A percentile compares a stretch with the other conserved stretches of the same genome.
These are phyloP conservation scores for Drosophila niveifrons DNA, from an alignment of 2,888 invertebrate genomes.

Conservation along the genomic window DNA sequence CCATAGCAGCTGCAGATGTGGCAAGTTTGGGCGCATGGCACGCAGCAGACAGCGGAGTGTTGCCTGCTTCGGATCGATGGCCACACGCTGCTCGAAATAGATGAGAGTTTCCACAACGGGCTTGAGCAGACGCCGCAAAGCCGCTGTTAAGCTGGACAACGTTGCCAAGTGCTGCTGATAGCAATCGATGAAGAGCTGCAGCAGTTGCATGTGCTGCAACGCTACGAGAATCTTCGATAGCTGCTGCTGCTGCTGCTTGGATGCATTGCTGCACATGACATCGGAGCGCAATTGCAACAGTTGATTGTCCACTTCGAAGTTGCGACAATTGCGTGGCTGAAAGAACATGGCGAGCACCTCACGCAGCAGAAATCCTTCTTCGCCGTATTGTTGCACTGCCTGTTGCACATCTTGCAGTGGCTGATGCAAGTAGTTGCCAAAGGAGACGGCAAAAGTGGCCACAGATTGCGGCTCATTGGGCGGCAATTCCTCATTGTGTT, in stretches of 20 bases:
- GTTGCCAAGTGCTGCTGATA: constrained; percentile 14
- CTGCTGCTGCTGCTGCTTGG: neutral
- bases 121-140: constrained; percentile 39
- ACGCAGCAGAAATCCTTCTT: constrained; percentile 30
- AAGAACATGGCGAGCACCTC: constrained; percentile 48
- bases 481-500: neutral
- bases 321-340: constrained; percentile 4
- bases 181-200: constrained; percentile 32
- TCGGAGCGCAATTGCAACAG: constrained; percentile 15
- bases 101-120: constrained; percentile 51
- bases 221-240: constrained; percentile 9
- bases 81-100: constrained; percentile 27
- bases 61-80: neutral
- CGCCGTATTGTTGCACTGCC: neutral
- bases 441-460: constrained; percentile 1
- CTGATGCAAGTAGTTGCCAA: constrained; percentile 16
- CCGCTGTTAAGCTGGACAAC: neutral
- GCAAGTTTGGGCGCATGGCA: neutral
- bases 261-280: neutral
- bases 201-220: constrained; percentile 43
- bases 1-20: constrained; percentile 27
- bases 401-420: constrained; percentile 8
- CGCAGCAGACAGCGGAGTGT: constrained; percentile 4
- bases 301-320: constrained; percentile 27
- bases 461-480: neutral